Base-by-base conservation (phyloP, 2,113 vertebrate species). In the Percina caprodes region DNA sequence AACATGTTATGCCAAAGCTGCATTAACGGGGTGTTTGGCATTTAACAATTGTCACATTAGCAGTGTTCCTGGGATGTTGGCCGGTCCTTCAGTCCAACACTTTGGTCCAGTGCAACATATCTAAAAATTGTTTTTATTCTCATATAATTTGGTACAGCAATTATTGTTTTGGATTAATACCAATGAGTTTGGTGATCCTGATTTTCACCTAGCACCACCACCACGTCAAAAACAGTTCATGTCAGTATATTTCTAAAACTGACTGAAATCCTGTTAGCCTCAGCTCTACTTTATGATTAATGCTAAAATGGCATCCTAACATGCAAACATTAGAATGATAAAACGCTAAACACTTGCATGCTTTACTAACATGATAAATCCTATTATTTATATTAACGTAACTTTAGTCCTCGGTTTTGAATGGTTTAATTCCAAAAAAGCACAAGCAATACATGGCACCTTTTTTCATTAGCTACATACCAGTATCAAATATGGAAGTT, bases 11-110 rank as follows among this genome's bases (percentile, higher is more conserved):
- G 75, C 72, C 75, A 84, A 54, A 80, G 35, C 48, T 52, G 66
- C 45, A 14, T 6, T 69, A 45, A 58, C 19, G 33, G 48, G 15
- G 23, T 71, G 68, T 74, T 68, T 83, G 75, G 62, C 58, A 54
- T 59, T 76, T 70, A 49, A 60, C 35, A 60, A 46, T 23, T 56
- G 66, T 82, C 80, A 80, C 71, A 86, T 63, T 61, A 49, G 9
- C 71, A 15, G 58, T 80, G 54, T 42, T 42, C 39, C 39, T 42
- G 39, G 9, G 39, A 42, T 63, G 45, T 15, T 19, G 0, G 51
- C 45, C 2, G 3, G 18, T 59, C 45, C 77, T 19, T 76, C 46
- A 33, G 51, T 51, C 55, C 30, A 55, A 70, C 63, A 60, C 23
- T 39, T 39, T 2, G 39, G 39, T 39, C 39, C 42, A 58, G 1